These are phyloP conservation scores for Mesembrinibis cayennensis DNA, from an alignment of 2,113 vertebrate species.

Conservation along the genomic window DNA sequence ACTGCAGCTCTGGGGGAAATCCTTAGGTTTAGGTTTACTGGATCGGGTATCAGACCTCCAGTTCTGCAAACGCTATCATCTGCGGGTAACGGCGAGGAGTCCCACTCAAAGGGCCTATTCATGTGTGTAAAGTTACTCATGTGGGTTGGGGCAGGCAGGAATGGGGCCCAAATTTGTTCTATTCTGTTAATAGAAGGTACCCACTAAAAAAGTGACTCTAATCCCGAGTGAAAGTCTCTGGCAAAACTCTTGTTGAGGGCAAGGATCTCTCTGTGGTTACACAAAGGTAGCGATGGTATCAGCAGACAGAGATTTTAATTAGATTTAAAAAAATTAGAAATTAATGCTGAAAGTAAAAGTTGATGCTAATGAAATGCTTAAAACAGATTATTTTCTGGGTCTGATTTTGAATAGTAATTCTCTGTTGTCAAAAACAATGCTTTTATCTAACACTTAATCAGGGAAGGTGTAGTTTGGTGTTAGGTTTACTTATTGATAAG, in stretches of 20 bases:
- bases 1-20: background rate
- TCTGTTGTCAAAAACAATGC: background rate
- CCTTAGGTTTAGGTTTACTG: background rate
- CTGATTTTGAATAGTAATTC: background rate
- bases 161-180: background rate
- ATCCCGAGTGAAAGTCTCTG: background rate
- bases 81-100: fast-evolving
- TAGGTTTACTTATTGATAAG: slow-evolving; percentile 66
- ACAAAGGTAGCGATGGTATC: background rate
- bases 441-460: slow-evolving; percentile 41
- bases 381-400: background rate
- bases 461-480: slow-evolving; percentile 32
- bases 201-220: background rate
- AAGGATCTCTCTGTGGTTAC: background rate
- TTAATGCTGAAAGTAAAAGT: background rate
- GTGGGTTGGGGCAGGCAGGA: background rate
- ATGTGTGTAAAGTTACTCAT: background rate
- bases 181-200: background rate
- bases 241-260: background rate
- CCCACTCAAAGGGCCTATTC: background rate
- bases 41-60: background rate
- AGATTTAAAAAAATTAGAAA: background rate
- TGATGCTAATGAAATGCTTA: background rate
- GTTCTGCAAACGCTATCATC: background rate
- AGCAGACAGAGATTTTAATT: background rate